phyloP scores from a whole-genome alignment of 2,797 vertebrate genomes.

The Myotis planiceps region DNA sequence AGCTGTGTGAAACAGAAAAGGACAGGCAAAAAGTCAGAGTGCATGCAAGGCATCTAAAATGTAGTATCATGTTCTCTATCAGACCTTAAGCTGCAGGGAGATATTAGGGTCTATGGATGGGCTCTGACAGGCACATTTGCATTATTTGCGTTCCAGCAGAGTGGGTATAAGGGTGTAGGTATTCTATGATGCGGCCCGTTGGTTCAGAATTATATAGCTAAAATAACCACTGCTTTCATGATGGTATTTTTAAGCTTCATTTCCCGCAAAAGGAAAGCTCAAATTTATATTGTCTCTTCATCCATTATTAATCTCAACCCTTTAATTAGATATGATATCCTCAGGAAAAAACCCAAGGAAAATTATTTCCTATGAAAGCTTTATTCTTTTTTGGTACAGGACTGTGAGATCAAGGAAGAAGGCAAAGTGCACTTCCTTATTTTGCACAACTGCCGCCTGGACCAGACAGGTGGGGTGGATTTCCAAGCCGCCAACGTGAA shows the following conservation, averaged over 20 bases:
- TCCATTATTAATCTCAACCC: background rate
- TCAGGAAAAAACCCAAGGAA: background rate
- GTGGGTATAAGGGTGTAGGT: background rate
- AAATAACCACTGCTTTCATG: background rate
- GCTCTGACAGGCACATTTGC: background rate
- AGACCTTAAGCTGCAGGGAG: background rate
- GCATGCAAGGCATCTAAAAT: conserved; percentile 46
- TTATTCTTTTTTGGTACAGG: conserved; percentile 85
- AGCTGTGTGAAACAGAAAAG: conserved; percentile 53
- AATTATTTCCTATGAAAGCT: background rate
- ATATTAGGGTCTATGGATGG: background rate
- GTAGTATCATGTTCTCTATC: background rate
- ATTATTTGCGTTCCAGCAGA: background rate
- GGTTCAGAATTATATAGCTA: background rate
- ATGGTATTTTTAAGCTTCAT: background rate
- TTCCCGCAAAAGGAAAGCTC: background rate
- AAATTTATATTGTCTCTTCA: background rate
- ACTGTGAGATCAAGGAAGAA: conserved; percentile 97
- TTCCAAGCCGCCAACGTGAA: conserved; percentile 97
- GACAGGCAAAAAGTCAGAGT: conserved; percentile 57
- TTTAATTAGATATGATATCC: background rate
- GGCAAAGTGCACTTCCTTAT: conserved; percentile 92
- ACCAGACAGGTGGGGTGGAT: conserved; percentile 94
- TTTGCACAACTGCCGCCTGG: conserved; percentile 93
- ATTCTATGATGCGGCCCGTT: background rate